A percentile compares a stretch with the other conserved stretches of the same genome.
Evolutionary conservation across 2,888 invertebrate species (phyloP).

Genomic region (Neocrepidodera transversa): DNA sequence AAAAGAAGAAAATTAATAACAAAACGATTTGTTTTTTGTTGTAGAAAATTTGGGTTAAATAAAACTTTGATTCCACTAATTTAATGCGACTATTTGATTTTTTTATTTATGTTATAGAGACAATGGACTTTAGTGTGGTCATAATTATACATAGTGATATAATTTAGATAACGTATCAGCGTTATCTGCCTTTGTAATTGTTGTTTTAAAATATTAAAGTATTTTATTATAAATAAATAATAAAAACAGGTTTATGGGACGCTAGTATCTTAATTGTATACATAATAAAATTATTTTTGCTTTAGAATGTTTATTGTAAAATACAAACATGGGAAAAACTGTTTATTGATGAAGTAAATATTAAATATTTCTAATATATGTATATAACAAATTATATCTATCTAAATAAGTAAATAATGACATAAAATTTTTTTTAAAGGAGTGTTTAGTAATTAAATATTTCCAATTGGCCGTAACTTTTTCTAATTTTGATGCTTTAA

Average conservation of each 20-base stretch:
- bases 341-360: no score
- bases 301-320: background rate
- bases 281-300: conserved; percentile 2
- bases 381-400: no score
- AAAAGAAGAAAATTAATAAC: no score
- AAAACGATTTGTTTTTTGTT: no score
- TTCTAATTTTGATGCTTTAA: no score
- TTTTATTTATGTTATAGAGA: conserved; percentile 8
- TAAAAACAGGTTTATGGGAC: conserved; percentile 7
- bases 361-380: no score
- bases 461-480: no score
- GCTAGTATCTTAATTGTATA: background rate
- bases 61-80: background rate
- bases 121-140: conserved; percentile 43
- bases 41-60: no score
- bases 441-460: no score
- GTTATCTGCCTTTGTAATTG: conserved; percentile 18
- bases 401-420: no score
- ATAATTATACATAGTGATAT: conserved; percentile 17
- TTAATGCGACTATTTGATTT: background rate
- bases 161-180: conserved; percentile 23
- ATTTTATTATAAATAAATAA: conserved; percentile 29
- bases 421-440: no score
- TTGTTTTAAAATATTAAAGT: conserved; percentile 27
- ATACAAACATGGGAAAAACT: no score